phyloP scores from a whole-genome alignment of 2,797 vertebrate genomes.

The Cyprinella venusta region DNA sequence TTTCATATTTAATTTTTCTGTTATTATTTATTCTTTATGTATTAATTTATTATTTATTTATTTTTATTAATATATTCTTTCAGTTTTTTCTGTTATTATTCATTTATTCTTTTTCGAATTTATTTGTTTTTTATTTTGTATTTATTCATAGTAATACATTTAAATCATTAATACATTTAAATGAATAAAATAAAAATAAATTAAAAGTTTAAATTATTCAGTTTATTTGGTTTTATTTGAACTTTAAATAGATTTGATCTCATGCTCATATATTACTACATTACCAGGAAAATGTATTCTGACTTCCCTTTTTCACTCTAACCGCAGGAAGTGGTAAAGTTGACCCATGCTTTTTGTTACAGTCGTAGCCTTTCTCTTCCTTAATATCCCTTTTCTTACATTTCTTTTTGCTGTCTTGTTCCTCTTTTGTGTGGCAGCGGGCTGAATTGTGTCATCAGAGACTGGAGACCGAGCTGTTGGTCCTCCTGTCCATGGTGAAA shows the following conservation, averaged over 20 bases:
- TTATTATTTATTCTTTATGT: no score
- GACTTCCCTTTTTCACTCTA: not conserved
- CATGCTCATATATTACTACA: not conserved
- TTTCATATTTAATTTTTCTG: no score
- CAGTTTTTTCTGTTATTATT: no score
- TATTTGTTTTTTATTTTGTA: no score
- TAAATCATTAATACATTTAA: no score
- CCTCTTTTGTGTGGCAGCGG: slow-evolving; percentile 73
- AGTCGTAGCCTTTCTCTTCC: slow-evolving; percentile 11
- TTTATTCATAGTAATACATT: no score
- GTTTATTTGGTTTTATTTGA: slow-evolving; percentile 8
- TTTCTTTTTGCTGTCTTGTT: slow-evolving; percentile 11
- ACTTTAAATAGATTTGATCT: not conserved
- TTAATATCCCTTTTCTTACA: slow-evolving; percentile 18
- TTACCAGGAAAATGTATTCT: not conserved
- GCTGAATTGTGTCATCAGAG: slow-evolving; percentile 84
- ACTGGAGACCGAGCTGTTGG: slow-evolving; percentile 83
- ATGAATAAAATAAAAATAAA: not conserved
- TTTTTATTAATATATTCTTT: no score
- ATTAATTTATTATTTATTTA: no score
- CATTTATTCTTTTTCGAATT: no score
- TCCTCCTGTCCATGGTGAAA: slow-evolving; percentile 83
- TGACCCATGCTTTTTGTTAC: slow-evolving; percentile 31
- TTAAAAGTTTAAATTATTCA: not conserved
- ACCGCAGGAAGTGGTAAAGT: slow-evolving; percentile 28